A percentile compares a stretch with the other conserved stretches of the same genome.
These are phyloP conservation scores for Podargus strigoides DNA, from an alignment of 2,797 vertebrate genomes.

Conservation along the genomic window DNA sequence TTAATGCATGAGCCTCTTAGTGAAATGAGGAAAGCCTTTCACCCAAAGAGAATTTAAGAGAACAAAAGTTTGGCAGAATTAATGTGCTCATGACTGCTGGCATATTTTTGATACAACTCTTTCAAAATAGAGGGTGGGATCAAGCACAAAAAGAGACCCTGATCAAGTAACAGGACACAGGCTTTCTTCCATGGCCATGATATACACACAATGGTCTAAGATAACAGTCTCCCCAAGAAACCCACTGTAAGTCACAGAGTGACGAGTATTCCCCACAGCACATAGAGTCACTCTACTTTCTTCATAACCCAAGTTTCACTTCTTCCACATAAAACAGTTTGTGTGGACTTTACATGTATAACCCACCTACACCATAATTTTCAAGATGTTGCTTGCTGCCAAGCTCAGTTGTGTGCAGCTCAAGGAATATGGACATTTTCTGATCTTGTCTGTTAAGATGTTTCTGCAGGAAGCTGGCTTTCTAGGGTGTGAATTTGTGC, in stretches of 20 bases:
- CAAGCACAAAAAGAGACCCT: background rate
- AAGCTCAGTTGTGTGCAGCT: background rate
- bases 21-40: background rate
- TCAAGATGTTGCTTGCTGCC: background rate
- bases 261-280: background rate
- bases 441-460: background rate
- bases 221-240: background rate
- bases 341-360: background rate
- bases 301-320: background rate
- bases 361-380: background rate
- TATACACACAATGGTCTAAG: too few species aligned
- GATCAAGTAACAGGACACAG: accelerated
- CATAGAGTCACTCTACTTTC: accelerated
- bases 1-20: background rate
- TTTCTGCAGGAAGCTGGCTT: background rate
- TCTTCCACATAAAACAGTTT: background rate
- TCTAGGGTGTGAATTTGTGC: background rate
- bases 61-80: background rate
- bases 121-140: background rate
- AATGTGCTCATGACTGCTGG: background rate
- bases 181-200: accelerated
- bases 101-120: background rate
- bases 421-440: background rate
- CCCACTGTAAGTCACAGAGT: background rate
- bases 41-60: background rate